These are phyloP conservation scores for Saturnia pavonia DNA, from an alignment of 2,888 invertebrate genomes.

Conservation along the genomic window DNA sequence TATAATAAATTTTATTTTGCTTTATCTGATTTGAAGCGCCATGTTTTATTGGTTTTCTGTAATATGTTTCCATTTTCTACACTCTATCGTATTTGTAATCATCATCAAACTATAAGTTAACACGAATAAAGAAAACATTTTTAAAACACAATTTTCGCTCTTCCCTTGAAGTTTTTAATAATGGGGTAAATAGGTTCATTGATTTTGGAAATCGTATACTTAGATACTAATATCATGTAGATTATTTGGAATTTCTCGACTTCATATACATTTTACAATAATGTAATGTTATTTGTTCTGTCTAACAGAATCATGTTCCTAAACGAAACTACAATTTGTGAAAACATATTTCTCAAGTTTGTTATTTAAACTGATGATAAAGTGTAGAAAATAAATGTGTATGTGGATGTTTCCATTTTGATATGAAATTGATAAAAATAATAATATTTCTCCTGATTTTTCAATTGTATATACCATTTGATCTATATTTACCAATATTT, in stretches of 20 bases:
- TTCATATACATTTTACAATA: not conserved
- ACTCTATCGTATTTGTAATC: constrained; percentile 71
- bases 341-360: constrained; percentile 49
- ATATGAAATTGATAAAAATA: constrained; percentile 78
- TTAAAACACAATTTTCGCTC: not conserved
- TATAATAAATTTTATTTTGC: not conserved
- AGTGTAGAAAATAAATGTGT: constrained; percentile 77
- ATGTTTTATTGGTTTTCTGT: constrained; percentile 74
- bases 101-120: constrained; percentile 22
- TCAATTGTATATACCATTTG: constrained; percentile 81
- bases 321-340: not conserved
- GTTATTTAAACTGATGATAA: constrained; percentile 52
- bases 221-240: not conserved
- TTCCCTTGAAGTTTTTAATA: constrained; percentile 36
- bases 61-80: constrained; percentile 70
- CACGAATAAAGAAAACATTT: not conserved
- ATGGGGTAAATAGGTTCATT: constrained; percentile 43
- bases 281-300: not conserved
- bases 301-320: not conserved
- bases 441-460: constrained; percentile 79
- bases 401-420: constrained; percentile 77
- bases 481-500: constrained; percentile 81
- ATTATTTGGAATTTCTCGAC: not conserved
- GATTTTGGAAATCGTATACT: not conserved
- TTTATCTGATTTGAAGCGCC: constrained; percentile 18